Evolutionary conservation across 2,888 invertebrate genomes (phyloP).

Genomic region (Hypena proboscidalis): DNA sequence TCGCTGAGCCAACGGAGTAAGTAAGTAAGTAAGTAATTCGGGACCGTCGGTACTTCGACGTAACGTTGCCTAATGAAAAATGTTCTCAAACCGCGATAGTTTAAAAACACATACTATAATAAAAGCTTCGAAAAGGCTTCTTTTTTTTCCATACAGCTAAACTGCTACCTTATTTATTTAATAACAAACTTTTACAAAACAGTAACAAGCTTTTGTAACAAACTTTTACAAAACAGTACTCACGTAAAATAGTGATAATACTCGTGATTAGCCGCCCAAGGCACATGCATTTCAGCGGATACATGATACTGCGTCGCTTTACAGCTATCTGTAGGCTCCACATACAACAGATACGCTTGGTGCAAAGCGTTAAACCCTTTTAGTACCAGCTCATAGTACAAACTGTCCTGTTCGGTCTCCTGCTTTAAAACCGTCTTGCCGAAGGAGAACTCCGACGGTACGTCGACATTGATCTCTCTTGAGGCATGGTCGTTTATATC

Average conservation of each 20-base stretch:
- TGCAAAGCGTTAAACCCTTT: slow-evolving; percentile 84
- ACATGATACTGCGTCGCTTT: slow-evolving; percentile 80
- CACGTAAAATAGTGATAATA: slow-evolving; percentile 86
- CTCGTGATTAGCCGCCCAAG: slow-evolving; percentile 88
- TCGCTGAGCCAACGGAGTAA: too few relatives aligned
- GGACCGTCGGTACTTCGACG: too few relatives aligned
- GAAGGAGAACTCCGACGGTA: slow-evolving; percentile 66
- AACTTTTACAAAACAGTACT: slow-evolving; percentile 48
- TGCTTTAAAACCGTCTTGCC: slow-evolving; percentile 68
- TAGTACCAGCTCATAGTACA: slow-evolving; percentile 87
- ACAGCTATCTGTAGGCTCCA: slow-evolving; percentile 82
- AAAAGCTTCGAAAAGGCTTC: too few relatives aligned
- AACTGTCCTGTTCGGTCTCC: slow-evolving; percentile 83
- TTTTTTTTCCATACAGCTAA: too few relatives aligned
- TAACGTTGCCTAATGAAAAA: too few relatives aligned
- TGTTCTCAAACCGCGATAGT: too few relatives aligned
- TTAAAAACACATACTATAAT: too few relatives aligned
- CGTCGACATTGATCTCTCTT: slow-evolving; percentile 59
- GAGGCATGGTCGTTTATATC: slow-evolving; percentile 86
- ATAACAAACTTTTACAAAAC: too few relatives aligned
- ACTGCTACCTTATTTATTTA: too few relatives aligned
- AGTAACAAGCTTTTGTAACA: not conserved
- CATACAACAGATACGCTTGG: slow-evolving; percentile 85
- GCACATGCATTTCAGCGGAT: slow-evolving; percentile 86
- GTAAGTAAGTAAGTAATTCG: too few relatives aligned